Evolutionary conservation across 2,888 invertebrate species (phyloP).

Genomic region (Sepiola atlantica): DNA sequence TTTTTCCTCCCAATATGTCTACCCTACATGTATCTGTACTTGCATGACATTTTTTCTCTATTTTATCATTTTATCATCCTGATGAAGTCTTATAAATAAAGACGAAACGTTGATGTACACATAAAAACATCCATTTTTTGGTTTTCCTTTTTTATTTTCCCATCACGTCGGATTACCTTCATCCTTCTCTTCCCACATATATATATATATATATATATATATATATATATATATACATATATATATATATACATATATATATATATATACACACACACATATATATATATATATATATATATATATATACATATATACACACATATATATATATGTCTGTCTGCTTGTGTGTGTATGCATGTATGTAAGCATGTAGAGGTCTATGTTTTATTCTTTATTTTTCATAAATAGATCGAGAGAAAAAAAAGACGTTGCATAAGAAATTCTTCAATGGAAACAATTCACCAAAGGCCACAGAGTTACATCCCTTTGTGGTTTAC

Average conservation of each 20-base stretch:
- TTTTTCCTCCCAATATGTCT: too few species aligned
- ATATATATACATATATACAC: background rate
- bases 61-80: too few species aligned
- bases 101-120: too few species aligned
- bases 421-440: background rate
- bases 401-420: background rate
- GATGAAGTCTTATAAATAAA: too few species aligned
- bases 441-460: background rate
- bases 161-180: too few species aligned
- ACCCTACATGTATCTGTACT: too few species aligned
- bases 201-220: background rate
- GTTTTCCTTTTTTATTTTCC: too few species aligned
- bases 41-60: too few species aligned
- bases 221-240: background rate
- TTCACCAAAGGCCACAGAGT: background rate
- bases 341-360: background rate
- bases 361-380: background rate
- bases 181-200: too few species aligned
- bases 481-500: background rate
- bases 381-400: background rate
- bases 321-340: background rate
- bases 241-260: background rate
- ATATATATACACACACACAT: background rate
- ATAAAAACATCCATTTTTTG: too few species aligned
- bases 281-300: background rate